phyloP scores from a whole-genome alignment of 2,797 vertebrate species.

The Acanthiza pusilla region DNA sequence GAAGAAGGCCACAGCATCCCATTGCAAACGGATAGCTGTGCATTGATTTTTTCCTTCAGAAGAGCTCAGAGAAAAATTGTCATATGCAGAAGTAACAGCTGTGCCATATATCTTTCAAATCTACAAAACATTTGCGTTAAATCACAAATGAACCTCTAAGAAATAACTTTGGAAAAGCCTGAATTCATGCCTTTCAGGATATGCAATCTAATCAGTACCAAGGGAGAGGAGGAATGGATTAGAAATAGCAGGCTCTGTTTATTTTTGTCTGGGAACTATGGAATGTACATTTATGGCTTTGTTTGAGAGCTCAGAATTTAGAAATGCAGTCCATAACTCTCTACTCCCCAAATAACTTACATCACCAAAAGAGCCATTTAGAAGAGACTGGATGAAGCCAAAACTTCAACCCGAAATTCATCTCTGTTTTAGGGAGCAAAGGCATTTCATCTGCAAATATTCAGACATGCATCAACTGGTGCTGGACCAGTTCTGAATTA shows the following conservation, averaged over 20 bases:
- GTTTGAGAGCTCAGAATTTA: constrained; percentile 42
- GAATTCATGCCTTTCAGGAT: constrained; percentile 46
- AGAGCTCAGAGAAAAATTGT: constrained; percentile 18
- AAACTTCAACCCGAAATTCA: not conserved
- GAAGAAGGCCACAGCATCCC: not conserved
- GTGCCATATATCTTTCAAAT: constrained; percentile 62
- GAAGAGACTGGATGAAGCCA: not conserved
- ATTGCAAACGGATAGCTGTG: not conserved
- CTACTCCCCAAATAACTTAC: not conserved
- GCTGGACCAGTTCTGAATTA: not conserved
- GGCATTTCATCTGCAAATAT: not conserved
- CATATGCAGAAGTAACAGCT: constrained; percentile 64
- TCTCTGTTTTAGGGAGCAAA: not conserved
- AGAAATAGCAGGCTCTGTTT: constrained; percentile 68
- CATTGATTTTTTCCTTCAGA: not conserved
- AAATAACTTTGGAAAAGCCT: constrained; percentile 48
- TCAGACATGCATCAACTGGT: not conserved
- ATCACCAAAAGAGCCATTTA: not conserved
- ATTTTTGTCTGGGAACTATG: constrained; percentile 75
- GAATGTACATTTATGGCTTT: constrained; percentile 67
- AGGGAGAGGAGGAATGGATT: constrained; percentile 55
- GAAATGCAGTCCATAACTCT: not conserved
- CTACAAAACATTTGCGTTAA: constrained; percentile 16
- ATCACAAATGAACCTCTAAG: constrained; percentile 30
- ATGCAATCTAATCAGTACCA: constrained; percentile 64